Evolutionary conservation across 2,113 vertebrate species (phyloP).

Genomic region (Nematolebias whitei): DNA sequence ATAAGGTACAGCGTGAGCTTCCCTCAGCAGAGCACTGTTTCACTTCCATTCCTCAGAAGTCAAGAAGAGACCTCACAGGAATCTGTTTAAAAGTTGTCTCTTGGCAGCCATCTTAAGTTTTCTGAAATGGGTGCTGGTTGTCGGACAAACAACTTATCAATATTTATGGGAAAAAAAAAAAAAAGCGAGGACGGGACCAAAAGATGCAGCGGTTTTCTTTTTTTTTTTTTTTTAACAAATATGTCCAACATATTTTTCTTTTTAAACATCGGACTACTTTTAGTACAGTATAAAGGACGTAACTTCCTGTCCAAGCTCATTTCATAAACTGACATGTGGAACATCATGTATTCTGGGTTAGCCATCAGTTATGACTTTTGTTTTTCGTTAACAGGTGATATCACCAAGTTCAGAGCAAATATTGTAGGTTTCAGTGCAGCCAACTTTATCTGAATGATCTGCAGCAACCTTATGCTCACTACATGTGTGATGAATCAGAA

Average conservation of each 20-base stretch:
- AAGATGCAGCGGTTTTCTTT: too few relatives aligned
- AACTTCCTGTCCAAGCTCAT: background rate
- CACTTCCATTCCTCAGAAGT: slow-evolving; percentile 73
- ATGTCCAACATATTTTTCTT: slow-evolving; percentile 44
- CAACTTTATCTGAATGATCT: background rate
- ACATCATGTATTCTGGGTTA: too few relatives aligned
- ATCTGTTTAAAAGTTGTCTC: slow-evolving; percentile 12
- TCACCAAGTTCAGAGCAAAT: too few relatives aligned
- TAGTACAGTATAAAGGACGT: background rate
- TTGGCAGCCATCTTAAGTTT: slow-evolving; percentile 52
- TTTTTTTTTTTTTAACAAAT: slow-evolving; percentile 41
- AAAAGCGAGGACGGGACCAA: background rate
- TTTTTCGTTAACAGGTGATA: too few relatives aligned
- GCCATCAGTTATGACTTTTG: too few relatives aligned
- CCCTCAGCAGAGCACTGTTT: slow-evolving; percentile 69
- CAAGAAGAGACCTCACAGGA: slow-evolving; percentile 42
- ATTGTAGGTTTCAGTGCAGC: background rate
- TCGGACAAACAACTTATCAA: background rate
- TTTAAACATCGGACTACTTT: background rate
- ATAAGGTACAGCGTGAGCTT: slow-evolving; percentile 67
- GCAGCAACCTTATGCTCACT: background rate
- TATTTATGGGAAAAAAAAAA: background rate
- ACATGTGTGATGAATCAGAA: too few relatives aligned
- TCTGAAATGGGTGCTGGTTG: slow-evolving; percentile 6
- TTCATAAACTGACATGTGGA: background rate